Percentiles rank a stretch among this genome's conserved stretches.
Conservation (phyloP, 2,888 invertebrate genomes). For the Alitta virens region DNA sequence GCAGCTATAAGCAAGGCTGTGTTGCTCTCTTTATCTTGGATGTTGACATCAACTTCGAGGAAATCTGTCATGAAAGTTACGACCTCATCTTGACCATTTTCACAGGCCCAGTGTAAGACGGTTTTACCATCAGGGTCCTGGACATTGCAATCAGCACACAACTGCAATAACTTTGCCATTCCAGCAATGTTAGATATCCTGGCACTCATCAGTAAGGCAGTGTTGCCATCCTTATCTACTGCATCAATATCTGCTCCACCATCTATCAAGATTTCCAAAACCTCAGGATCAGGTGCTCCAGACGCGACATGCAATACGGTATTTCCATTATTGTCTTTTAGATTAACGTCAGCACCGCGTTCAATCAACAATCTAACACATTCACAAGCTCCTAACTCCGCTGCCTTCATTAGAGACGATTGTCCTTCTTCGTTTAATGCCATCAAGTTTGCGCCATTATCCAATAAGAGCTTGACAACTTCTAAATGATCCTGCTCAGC, state of each 20-base stretch:
- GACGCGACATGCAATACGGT: not conserved
- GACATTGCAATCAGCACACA: conserved; percentile 11
- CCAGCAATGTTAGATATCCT: conserved; percentile 4
- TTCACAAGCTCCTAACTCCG: not conserved
- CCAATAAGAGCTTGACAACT: not conserved
- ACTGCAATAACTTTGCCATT: conserved; percentile 5
- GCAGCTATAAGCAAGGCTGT: conserved; percentile 8
- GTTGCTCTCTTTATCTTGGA: conserved; percentile 4
- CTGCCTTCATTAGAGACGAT: not conserved
- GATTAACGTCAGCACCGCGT: not conserved
- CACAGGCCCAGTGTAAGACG: conserved; percentile 15
- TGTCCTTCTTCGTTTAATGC: not conserved
- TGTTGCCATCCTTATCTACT: conserved; percentile 11
- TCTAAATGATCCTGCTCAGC: conserved; percentile 1
- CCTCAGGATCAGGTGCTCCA: not conserved
- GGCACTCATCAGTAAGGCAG: conserved; percentile 13
- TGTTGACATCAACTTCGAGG: conserved; percentile 2
- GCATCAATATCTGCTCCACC: conserved; percentile 5
- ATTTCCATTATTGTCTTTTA: not conserved
- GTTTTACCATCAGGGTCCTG: conserved; percentile 13
- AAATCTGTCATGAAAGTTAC: not conserved
- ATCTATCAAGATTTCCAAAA: not conserved
- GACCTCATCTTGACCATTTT: conserved; percentile 8
- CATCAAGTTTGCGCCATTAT: not conserved
- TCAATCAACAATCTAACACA: not conserved